These are phyloP conservation scores for Pseudonaja textilis DNA, from an alignment of 2,113 vertebrate genomes.

Conservation along the genomic window DNA sequence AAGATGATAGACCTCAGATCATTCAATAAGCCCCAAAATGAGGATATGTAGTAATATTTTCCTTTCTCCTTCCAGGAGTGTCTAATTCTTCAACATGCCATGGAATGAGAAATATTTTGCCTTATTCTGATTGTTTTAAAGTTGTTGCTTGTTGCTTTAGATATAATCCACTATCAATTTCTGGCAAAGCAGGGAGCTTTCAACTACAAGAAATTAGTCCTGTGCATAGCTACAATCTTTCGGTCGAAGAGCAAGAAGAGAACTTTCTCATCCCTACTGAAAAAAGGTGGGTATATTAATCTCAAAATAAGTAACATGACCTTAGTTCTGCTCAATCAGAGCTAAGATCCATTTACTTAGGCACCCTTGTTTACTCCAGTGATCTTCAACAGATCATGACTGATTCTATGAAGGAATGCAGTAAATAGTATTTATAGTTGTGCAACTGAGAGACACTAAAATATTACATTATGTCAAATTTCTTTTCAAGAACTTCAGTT, in stretches of 20 bases:
- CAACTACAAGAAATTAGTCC: conserved; percentile 46
- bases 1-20: background rate
- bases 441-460: background rate
- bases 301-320: background rate
- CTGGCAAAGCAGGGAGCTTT: conserved; percentile 41
- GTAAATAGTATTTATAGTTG: background rate
- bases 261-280: conserved; percentile 52
- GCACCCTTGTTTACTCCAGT: background rate
- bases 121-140: background rate
- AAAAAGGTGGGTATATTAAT: conserved; percentile 58
- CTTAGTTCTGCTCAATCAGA: background rate
- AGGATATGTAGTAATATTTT: background rate
- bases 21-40: background rate
- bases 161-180: conserved; percentile 7
- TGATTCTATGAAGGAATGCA: background rate
- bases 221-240: conserved; percentile 24
- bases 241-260: conserved; percentile 28
- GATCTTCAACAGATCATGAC: background rate
- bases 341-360: background rate
- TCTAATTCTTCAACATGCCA: background rate
- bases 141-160: conserved; percentile 12
- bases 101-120: background rate
- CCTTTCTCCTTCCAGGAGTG: background rate
- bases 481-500: accelerated
- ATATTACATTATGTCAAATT: background rate